Percentiles rank a stretch among this genome's conserved stretches.
These are phyloP conservation scores for Sterrhoptilus dennistouni DNA, from an alignment of 2,113 vertebrate genomes.

Conservation along the genomic window DNA sequence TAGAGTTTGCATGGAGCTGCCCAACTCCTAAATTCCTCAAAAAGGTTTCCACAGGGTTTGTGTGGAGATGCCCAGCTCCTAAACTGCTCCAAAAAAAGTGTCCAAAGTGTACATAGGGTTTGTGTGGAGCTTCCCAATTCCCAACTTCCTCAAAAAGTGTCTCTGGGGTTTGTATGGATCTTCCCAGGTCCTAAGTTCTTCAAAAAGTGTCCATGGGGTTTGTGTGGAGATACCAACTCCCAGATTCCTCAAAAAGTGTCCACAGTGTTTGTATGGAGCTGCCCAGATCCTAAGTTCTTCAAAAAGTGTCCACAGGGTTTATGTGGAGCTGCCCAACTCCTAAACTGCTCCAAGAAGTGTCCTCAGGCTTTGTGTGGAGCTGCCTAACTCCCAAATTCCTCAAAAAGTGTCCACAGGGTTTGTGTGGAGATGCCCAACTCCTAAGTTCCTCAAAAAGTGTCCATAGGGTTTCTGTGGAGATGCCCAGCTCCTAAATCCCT, in stretches of 20 bases:
- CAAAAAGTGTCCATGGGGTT: not conserved
- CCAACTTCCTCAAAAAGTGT: not conserved
- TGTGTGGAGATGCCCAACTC: not conserved
- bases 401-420: accelerated
- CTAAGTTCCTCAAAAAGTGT: too few relatives aligned
- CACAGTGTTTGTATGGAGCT: not conserved
- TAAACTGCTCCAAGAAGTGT: not conserved
- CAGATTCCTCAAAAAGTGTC: not conserved
- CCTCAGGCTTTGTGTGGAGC: not conserved
- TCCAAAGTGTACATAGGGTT: accelerated
- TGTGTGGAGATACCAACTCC: not conserved
- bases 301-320: not conserved
- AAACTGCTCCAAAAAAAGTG: too few relatives aligned
- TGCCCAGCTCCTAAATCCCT: not conserved
- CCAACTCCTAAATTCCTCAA: too few relatives aligned
- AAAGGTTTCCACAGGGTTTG: not conserved
- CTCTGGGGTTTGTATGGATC: not conserved
- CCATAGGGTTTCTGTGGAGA: not conserved
- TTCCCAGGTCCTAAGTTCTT: too few relatives aligned
- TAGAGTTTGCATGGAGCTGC: too few relatives aligned
- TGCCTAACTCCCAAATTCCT: not conserved
- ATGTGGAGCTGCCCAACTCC: accelerated
- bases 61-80: not conserved
- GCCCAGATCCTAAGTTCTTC: accelerated
- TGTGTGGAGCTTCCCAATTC: accelerated